Evolutionary conservation across 2,113 vertebrate genomes (phyloP), one percentile per base, ranked within the genome.

Genomic region (Macquaria ambigua): DNA sequence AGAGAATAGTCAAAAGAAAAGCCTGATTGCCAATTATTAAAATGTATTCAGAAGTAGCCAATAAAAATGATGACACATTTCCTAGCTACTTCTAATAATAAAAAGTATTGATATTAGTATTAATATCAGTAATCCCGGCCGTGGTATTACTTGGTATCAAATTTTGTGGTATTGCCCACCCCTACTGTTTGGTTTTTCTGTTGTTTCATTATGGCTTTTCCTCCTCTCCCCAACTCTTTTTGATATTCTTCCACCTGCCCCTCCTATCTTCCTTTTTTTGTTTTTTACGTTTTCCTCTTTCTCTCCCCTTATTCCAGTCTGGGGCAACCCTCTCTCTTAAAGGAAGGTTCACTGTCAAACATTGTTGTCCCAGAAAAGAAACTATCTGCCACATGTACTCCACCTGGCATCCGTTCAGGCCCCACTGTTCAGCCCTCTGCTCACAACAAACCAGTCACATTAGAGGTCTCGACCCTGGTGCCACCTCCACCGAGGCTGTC

Each of bases 261-360:
- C n/a, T n/a, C 21, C 34, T 31, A 71, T 5, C 16, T 52, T 6
- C 46, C 14, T 48, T 15, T 48, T 48, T 48, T 15, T 8, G 71
- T 10, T 15, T 34, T 21, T 66, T 46, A 43, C 1, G 3, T 34
- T 63, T 39, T 67, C 66, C 43, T 85, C 25, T 83, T 21, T 90
- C 39, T 79, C 52, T 68, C 43, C 31, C 55, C 82, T 78, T 52
- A 52, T 56, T 87, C 83, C 87, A 93, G 93, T 93, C 77, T 75
- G 52, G 75, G 21, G 0, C 83, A 81, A 20, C 67, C 69, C 31
- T 78, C 77, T 84, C 66, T 67, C 56, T 55, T 82, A 85, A 79
- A 82, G 46, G 73, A 89, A 79, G 66, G 69, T 66, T 85, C 82
- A 71, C 41, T 85, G 41, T 79, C 87, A 89, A 88, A 88, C 62